Evolutionary conservation across 2,113 vertebrate genomes (phyloP).

Genomic region (Scalopus aquaticus): DNA sequence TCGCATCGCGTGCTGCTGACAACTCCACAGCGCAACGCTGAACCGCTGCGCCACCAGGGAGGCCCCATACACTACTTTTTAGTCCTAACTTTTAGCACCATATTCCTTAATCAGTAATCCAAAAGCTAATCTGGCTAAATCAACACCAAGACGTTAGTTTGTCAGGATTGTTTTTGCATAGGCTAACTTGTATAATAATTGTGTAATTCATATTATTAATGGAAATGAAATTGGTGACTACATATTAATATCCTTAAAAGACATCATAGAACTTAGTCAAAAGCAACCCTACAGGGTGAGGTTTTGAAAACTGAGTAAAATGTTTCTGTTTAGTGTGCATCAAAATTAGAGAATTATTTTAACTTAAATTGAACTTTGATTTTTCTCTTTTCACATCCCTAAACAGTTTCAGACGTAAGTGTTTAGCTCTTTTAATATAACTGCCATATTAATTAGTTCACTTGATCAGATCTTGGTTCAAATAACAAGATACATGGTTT

Average conservation of each 20-base stretch:
- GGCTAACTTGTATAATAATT: neutral
- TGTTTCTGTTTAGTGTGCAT: neutral
- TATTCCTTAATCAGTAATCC: neutral
- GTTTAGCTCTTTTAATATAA: neutral
- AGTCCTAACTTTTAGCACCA: neutral
- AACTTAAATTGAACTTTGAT: neutral
- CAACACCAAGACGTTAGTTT: neutral
- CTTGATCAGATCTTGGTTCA: neutral
- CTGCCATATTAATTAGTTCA: neutral
- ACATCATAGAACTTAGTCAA: neutral
- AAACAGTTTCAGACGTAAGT: neutral
- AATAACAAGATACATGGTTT: neutral
- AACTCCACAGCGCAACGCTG: no score
- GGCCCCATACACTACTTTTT: neutral
- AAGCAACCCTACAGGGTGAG: neutral
- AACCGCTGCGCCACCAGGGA: no score
- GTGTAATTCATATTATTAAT: neutral
- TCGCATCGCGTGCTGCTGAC: no score
- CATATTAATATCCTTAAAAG: neutral
- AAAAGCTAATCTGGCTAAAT: neutral
- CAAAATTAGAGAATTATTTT: neutral
- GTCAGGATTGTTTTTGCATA: neutral
- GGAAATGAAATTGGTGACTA: neutral
- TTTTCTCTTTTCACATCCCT: neutral
- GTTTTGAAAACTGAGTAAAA: conserved; percentile 1